These are phyloP conservation scores for Erannis defoliaria DNA, from an alignment of 2,888 invertebrate genomes.

Conservation along the genomic window DNA sequence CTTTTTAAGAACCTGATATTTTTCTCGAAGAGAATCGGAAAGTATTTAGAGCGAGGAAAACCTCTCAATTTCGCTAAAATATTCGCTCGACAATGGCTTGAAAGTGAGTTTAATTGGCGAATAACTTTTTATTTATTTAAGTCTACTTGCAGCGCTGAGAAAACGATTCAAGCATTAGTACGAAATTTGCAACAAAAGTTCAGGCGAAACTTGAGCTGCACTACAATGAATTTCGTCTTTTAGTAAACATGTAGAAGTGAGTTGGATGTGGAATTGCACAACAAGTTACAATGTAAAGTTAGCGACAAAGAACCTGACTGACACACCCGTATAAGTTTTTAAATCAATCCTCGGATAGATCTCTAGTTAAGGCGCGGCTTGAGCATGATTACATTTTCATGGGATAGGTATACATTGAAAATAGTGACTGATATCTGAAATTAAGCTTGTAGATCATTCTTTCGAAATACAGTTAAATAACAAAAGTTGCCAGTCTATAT, in stretches of 20 bases:
- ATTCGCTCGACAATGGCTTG: conserved; percentile 2
- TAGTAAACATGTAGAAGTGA: conserved; percentile 38
- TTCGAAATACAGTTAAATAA: no score
- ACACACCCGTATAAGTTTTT: conserved; percentile 29
- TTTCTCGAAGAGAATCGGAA: conserved; percentile 39
- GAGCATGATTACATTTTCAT: no score
- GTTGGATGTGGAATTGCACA: conserved; percentile 32
- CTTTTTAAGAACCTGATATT: conserved; percentile 23
- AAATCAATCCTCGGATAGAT: conserved; percentile 41
- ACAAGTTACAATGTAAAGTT: conserved; percentile 34
- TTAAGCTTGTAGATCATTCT: no score
- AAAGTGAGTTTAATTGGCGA: conserved; percentile 8
- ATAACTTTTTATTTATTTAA: conserved; percentile 29
- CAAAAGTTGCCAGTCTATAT: no score
- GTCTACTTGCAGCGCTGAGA: conserved; percentile 11
- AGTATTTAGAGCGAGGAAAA: conserved; percentile 39
- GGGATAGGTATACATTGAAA: no score
- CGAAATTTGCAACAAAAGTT: conserved; percentile 29
- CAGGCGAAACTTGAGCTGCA: conserved; percentile 18
- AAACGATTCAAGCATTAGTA: conserved; percentile 17
- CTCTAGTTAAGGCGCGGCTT: no score
- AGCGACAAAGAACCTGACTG: conserved; percentile 27
- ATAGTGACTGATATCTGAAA: no score
- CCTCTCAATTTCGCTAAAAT: conserved; percentile 6
- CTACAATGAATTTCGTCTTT: conserved; percentile 36